Evolutionary conservation across 2,888 invertebrate genomes (phyloP), one percentile per base, ranked within the genome.

Genomic region (Autographa pulchrina): DNA sequence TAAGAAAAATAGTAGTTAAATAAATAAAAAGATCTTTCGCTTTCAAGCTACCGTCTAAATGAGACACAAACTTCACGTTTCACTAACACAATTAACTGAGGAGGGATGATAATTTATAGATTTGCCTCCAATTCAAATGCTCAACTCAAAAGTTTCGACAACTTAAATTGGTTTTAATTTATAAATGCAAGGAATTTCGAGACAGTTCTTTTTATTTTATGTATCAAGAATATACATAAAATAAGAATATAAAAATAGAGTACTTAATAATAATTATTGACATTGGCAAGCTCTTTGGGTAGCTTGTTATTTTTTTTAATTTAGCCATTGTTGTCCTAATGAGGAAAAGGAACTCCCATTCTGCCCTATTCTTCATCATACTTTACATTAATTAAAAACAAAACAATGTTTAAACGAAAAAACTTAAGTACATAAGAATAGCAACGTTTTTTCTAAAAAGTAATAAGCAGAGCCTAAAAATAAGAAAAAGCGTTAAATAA

Each of bases 31-130:
- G 68, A 72, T 78, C 56, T 71, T 56, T 41, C 35, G 61, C 70
- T 62, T 80, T 60, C 65, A 72, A 61, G 65, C 68, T 67, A 52
- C 58, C 62, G 32, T 66, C 62, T 68, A 68, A 81, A 74, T 68
- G 69, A 80, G 31, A 62, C 62, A 64, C 65, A 69, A 81, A 81
- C 71, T 81, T 77, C 67, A 75, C 31, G 63, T 25, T 54, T 48
- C 68, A 64, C 43, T 71, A 60, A 69, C 69, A 79, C 71, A 77
- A 81, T 81, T 67, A 81, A 77, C 61, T 66, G 67, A 65, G 75
- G 81, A 68, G 77, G 69, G 81, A 81, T 71, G 71, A 75, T 78
- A 81, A 82, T 78, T 80, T 80, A 81, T 80, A 80, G 80, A 80
- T 80, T 81, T 81, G 67, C 75, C 58, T 75, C 58, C 76, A 78